phyloP scores from a whole-genome alignment of 2,888 invertebrate species.

The Hylaea fasciaria region DNA sequence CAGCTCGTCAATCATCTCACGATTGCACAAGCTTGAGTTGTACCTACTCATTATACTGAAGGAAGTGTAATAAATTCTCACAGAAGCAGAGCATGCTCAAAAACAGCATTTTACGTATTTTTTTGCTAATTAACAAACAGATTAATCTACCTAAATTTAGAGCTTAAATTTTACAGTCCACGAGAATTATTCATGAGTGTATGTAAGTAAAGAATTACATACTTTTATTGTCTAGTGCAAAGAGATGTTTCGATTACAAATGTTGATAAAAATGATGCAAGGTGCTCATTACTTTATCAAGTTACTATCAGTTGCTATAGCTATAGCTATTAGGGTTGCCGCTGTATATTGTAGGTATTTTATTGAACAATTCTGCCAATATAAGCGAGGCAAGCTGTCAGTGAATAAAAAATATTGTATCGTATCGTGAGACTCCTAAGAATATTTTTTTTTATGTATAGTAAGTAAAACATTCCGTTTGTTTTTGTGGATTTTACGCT shows the following conservation, averaged over 20 bases:
- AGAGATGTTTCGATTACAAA: slow-evolving; percentile 4
- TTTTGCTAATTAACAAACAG: neutral
- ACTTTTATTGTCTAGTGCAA: slow-evolving; percentile 21
- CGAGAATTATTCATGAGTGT: neutral
- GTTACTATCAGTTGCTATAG: slow-evolving; percentile 45
- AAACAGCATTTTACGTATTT: slow-evolving; percentile 4
- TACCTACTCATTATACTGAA: too few relatives aligned
- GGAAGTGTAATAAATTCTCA: neutral
- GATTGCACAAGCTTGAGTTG: too few relatives aligned
- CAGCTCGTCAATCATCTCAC: too few relatives aligned
- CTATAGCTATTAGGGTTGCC: slow-evolving; percentile 19
- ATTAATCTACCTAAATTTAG: neutral
- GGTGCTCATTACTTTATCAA: slow-evolving; percentile 48
- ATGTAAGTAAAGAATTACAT: slow-evolving; percentile 3
- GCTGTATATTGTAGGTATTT: neutral
- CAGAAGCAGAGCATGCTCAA: neutral
- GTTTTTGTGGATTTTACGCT: too few relatives aligned
- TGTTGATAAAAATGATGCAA: slow-evolving; percentile 61
- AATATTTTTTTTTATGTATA: too few relatives aligned
- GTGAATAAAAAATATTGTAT: too few relatives aligned
- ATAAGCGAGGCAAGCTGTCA: too few relatives aligned
- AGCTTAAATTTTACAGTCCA: slow-evolving; percentile 7
- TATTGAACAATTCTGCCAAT: too few relatives aligned
- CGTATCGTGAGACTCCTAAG: too few relatives aligned
- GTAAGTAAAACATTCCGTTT: too few relatives aligned